Evolutionary conservation across 2,797 vertebrate species (phyloP).

Genomic region (Gymnoscopelus braueri): DNA sequence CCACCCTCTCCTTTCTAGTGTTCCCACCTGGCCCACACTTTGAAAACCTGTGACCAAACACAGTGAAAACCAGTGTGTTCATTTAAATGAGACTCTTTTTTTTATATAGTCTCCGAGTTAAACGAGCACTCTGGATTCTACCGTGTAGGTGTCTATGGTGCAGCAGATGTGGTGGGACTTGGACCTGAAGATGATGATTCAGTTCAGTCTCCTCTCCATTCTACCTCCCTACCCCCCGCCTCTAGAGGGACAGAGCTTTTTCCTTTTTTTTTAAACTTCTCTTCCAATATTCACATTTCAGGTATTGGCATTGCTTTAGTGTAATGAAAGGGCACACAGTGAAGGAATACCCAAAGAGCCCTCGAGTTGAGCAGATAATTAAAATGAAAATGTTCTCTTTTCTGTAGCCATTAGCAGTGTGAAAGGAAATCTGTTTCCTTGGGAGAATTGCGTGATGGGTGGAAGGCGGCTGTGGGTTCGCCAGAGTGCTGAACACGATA

Average conservation of each 20-base stretch:
- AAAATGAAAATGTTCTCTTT: slow-evolving; percentile 81
- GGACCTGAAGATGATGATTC: too few species aligned
- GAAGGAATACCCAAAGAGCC: slow-evolving; percentile 69
- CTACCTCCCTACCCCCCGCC: not conserved
- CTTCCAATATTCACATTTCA: slow-evolving; percentile 60
- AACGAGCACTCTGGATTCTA: too few species aligned
- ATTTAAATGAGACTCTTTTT: too few species aligned
- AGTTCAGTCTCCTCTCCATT: too few species aligned
- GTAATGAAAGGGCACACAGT: slow-evolving; percentile 63
- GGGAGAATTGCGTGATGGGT: slow-evolving; percentile 70
- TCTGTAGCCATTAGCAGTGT: slow-evolving; percentile 79
- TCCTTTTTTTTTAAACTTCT: slow-evolving; percentile 6
- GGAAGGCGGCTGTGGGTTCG: slow-evolving; percentile 53
- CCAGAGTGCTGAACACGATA: slow-evolving; percentile 64
- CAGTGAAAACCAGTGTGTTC: too few species aligned
- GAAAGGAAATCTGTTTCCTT: slow-evolving; percentile 78
- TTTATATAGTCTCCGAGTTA: too few species aligned
- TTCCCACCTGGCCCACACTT: too few species aligned
- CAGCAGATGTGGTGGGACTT: too few species aligned
- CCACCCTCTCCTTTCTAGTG: too few species aligned
- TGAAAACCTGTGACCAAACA: too few species aligned
- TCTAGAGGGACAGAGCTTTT: slow-evolving; percentile 26
- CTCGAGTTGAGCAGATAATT: slow-evolving; percentile 79
- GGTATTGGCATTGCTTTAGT: slow-evolving; percentile 66
- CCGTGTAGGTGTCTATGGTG: too few species aligned